Conservation (phyloP, 2,888 invertebrate genomes). For the Drosophila nr. perissopoda region DNA sequence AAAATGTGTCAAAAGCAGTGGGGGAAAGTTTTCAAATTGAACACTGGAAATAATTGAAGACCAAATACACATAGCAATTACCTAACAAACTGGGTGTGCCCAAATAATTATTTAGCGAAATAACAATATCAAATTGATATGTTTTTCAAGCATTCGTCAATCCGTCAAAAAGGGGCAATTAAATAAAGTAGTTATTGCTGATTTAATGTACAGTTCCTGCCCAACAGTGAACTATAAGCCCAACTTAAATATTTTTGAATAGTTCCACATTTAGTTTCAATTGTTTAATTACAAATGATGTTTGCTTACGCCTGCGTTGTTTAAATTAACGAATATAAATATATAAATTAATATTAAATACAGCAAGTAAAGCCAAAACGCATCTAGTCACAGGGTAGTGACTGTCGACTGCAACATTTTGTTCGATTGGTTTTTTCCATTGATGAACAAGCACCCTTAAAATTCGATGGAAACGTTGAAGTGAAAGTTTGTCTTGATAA, state of each 20-base stretch:
- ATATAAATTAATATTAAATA: background rate
- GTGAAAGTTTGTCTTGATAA: slow-evolving; percentile 40
- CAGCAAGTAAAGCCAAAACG: background rate
- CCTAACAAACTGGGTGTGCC: background rate
- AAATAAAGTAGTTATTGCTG: background rate
- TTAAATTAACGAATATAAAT: background rate
- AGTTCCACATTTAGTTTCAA: background rate
- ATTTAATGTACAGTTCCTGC: background rate
- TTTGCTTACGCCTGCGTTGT: background rate
- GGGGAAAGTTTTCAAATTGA: background rate
- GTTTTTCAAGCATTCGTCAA: background rate
- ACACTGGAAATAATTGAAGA: slow-evolving; percentile 11
- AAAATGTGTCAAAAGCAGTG: slow-evolving; percentile 1
- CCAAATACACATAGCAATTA: slow-evolving; percentile 3
- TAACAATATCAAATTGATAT: background rate
- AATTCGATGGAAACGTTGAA: slow-evolving; percentile 3
- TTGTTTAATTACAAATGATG: background rate
- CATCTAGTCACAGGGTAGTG: background rate
- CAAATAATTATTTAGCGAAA: background rate
- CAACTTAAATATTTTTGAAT: background rate
- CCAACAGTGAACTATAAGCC: background rate
- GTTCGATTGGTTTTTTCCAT: background rate
- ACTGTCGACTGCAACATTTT: too few relatives aligned
- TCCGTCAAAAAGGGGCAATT: background rate
- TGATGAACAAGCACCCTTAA: slow-evolving; percentile 3